phyloP scores from a whole-genome alignment of 2,888 invertebrate genomes.

The Bombylius major region DNA sequence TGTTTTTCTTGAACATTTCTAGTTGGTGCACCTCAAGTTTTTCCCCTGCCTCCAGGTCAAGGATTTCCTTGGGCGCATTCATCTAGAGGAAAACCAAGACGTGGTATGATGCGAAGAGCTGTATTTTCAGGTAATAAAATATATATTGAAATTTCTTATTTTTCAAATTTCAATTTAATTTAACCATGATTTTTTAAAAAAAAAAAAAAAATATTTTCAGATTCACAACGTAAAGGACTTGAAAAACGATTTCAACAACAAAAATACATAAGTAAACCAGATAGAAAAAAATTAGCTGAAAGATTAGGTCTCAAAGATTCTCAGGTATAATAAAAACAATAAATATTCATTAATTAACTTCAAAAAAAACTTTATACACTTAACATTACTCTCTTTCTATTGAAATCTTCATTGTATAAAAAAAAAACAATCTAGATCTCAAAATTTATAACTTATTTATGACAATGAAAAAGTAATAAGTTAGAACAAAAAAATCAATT shows the following conservation, averaged over 20 bases:
- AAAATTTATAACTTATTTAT: too few species aligned
- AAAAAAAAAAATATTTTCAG: conserved; percentile 32
- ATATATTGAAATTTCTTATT: not conserved
- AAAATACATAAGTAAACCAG: conserved; percentile 97
- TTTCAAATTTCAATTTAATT: not conserved
- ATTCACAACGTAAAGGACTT: conserved; percentile 87
- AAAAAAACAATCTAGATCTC: too few species aligned
- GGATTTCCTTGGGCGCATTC: conserved; percentile 84
- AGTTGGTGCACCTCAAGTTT: conserved; percentile 44
- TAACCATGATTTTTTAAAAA: too few species aligned
- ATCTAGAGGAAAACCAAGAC: conserved; percentile 80
- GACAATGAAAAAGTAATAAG: too few species aligned
- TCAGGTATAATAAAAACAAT: conserved; percentile 50
- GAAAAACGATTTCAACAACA: conserved; percentile 94
- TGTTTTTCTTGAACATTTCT: conserved; percentile 22
- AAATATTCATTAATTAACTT: too few species aligned
- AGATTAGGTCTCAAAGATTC: conserved; percentile 93
- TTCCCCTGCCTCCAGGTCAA: conserved; percentile 45
- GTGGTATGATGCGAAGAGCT: conserved; percentile 94
- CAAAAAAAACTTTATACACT: too few species aligned
- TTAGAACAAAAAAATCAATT: too few species aligned
- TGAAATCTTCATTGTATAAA: too few species aligned
- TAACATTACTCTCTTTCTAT: too few species aligned
- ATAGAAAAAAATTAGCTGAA: conserved; percentile 92
- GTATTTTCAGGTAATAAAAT: conserved; percentile 65